phyloP scores from a whole-genome alignment of 2,888 invertebrate genomes.

The Cynaeus angustus region DNA sequence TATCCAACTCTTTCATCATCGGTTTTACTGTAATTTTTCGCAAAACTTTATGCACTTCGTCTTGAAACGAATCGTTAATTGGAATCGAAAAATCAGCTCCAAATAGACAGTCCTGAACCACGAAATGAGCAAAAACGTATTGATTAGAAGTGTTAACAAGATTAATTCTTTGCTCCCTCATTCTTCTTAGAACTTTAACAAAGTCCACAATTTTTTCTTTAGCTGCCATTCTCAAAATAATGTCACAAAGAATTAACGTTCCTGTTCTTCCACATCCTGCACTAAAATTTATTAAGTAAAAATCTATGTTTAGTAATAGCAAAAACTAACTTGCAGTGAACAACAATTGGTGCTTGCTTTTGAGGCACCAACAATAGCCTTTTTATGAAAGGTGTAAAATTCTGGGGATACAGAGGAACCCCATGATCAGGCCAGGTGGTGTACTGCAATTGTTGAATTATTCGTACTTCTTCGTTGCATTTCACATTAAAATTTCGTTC shows the following conservation, averaged over 20 bases:
- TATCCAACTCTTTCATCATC: slow-evolving; percentile 22
- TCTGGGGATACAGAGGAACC: slow-evolving; percentile 32
- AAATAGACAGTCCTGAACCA: slow-evolving; percentile 67
- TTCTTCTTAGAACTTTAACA: slow-evolving; percentile 55
- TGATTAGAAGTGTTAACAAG: slow-evolving; percentile 67
- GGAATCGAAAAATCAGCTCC: slow-evolving; percentile 63
- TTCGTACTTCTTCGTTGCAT: neutral
- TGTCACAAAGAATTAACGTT: slow-evolving; percentile 74
- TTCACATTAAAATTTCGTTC: slow-evolving; percentile 1
- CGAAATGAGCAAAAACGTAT: slow-evolving; percentile 68
- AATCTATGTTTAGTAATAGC: neutral
- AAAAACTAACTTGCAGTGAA: slow-evolving; percentile 39
- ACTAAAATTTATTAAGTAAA: slow-evolving; percentile 66
- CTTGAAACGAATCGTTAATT: slow-evolving; percentile 62
- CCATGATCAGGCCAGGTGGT: slow-evolving; percentile 69
- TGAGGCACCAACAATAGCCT: slow-evolving; percentile 8
- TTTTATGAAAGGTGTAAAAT: slow-evolving; percentile 28
- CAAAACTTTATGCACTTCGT: slow-evolving; percentile 57
- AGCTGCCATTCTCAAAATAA: slow-evolving; percentile 70
- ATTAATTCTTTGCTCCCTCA: slow-evolving; percentile 63
- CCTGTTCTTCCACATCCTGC: slow-evolving; percentile 77
- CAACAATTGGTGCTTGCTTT: slow-evolving; percentile 24
- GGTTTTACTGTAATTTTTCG: slow-evolving; percentile 58
- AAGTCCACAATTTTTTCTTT: slow-evolving; percentile 63
- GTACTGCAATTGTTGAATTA: slow-evolving; percentile 70